Base-by-base conservation (phyloP, 2,113 vertebrate genomes). In the Vidua macroura region DNA sequence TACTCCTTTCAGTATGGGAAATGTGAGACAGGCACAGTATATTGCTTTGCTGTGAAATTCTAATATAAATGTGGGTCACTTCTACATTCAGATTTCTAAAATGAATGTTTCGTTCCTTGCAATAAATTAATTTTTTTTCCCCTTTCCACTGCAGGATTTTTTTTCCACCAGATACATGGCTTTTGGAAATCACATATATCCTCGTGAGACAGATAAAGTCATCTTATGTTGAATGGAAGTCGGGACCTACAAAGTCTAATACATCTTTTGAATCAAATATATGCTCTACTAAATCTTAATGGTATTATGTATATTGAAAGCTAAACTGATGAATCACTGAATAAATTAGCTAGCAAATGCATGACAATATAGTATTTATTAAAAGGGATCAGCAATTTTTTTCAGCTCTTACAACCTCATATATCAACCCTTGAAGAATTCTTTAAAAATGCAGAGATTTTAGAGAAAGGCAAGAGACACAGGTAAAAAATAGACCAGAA, bases 211-310 rank as follows among this genome's bases (percentile, higher is more conserved):
- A 93, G 86, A 95, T 69, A 69, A 94, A 94, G 84, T 84, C 78
- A 90, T 95, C 64, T 84, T 90, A 94, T 22, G 67, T 35, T 80
- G 80, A 95, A 93, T 6, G 74, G 64, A 93, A 95, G 90, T 91
- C 35, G 1, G 49, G 90, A 94, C 83, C 86, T 88, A 86, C 76
- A 78, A 85, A 95, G 79, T 78, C 63, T 73, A 96, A 94, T 93
- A 74, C 49, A 81, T 90, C 84, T 95, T 92, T 85, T 68, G 86
- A 93, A 92, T 63, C 82, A 93, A 92, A 96, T 95, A 68, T 88
- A 94, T 89, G 86, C 88, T 79, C 90, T 80, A 92, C 83, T 95
- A 95, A 96, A 95, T 95, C 88, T 86, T 92, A 78, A 46, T 64
- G 58, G 60, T 69, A 87, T 93, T 95, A 96, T 62, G 67, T 60